Evolutionary conservation across 2,797 vertebrate genomes (phyloP), one percentile per base, ranked within the genome.

Genomic region (Crax fasciolata): DNA sequence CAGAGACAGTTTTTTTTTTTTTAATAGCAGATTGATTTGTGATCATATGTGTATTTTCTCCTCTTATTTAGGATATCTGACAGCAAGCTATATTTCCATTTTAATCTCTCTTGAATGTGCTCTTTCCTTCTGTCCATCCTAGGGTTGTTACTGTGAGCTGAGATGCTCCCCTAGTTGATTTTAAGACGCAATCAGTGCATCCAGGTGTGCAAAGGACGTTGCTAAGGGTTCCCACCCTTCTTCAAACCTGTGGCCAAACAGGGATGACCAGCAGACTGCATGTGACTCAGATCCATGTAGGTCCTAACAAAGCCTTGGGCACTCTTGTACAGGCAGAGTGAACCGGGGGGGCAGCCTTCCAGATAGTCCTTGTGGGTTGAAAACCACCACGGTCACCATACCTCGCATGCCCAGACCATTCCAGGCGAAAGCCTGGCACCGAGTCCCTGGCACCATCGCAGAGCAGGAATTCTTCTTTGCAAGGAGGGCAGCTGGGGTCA

Each of bases 261-360:
- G 58, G 30, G 63, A 51, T 58, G 51, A 35, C 41, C 28, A 54
- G n/a, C 63, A 61, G 43, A 39, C 11, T 32, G 32, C 30, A 30
- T 1, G 15, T 27, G 5, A 55, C 44, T 74, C 2, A 15, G 49
- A 67, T 44, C 72, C 58, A 19, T 1, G 2, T 10, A 4, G 5
- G 17, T 10, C 54, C 25, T 51, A 67, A 39, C 13, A 72, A 28
- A 41, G 25, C 68, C 46, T 65, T 44, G 74, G 25, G 38, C 9
- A 5, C 0, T 1, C 30, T 51, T 9, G 21, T 17, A 1, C 4
- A n/a, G n/a, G 61, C 65, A 87, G 61, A 39, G 38, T 1, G 3
- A 81, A 35, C 55, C 41, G 54, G 35, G 71, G 44, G 62, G 13
- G 25, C 27, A 81, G 74, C 35, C 61, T 43, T 90, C 52, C 67